These are phyloP conservation scores for Helicolenus hilgendorfi DNA, from an alignment of 2,797 vertebrate species.

Conservation along the genomic window DNA sequence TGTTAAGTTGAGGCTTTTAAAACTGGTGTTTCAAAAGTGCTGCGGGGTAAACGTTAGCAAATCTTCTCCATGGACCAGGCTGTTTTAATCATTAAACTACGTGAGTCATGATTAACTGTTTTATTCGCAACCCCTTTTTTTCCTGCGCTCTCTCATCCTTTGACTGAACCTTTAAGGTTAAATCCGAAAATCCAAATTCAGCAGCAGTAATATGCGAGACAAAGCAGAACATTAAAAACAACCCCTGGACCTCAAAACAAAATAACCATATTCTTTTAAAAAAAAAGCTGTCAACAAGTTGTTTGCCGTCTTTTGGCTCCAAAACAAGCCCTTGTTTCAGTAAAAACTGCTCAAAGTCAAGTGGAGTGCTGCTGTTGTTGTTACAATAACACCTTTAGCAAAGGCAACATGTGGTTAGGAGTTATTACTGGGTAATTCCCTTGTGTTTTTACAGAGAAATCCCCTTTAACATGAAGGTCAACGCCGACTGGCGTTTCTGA, in stretches of 20 bases:
- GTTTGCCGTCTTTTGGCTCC: conserved; percentile 22
- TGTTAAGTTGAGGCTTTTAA: conserved; percentile 25
- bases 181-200: conserved; percentile 27
- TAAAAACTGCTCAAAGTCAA: conserved; percentile 15
- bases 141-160: conserved; percentile 19
- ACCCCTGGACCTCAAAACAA: background rate
- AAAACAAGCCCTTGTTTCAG: conserved; percentile 2
- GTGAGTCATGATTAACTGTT: conserved; percentile 25
- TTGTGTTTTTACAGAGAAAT: conserved; percentile 53
- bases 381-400: conserved; percentile 55
- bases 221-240: background rate
- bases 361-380: conserved; percentile 30
- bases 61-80: conserved; percentile 6
- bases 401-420: conserved; percentile 35
- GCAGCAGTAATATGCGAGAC: background rate
- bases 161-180: conserved; percentile 15
- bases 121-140: background rate
- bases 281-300: conserved; percentile 5
- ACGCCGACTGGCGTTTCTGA: conserved; percentile 20
- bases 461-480: conserved; percentile 45
- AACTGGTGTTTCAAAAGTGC: conserved; percentile 35
- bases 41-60: conserved; percentile 34
- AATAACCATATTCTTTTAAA: background rate
- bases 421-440: conserved; percentile 64
- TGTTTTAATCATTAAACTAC: conserved; percentile 42